phyloP scores from a whole-genome alignment of 92 coral and sea anemone species.

The Metridium senile region DNA sequence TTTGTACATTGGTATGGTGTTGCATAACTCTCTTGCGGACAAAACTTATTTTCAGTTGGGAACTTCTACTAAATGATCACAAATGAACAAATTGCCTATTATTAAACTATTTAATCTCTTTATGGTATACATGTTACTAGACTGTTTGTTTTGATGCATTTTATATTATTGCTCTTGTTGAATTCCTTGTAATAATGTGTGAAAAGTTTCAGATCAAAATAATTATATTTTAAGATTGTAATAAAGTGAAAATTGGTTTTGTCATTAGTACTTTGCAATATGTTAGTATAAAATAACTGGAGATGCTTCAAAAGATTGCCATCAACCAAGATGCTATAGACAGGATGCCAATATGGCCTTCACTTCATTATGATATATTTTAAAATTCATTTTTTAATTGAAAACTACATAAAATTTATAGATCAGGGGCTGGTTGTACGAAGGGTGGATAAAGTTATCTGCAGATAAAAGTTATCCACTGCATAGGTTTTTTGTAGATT shows the following conservation, averaged over 20 bases:
- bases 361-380: too few species aligned
- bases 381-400: too few species aligned
- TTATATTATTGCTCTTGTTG: neutral
- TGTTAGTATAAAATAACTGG: too few species aligned
- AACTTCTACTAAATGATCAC: neutral
- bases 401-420: too few species aligned
- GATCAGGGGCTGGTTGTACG: too few species aligned
- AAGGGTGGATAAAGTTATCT: too few species aligned
- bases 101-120: neutral
- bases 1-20: neutral
- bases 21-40: neutral
- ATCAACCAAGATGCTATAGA: too few species aligned
- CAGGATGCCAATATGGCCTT: too few species aligned
- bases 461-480: too few species aligned
- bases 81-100: too few species aligned
- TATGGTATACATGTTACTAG: neutral
- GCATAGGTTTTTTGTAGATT: too few species aligned
- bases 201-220: neutral
- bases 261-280: neutral
- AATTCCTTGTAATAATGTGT: neutral
- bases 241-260: neutral
- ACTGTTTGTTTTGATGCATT: neutral
- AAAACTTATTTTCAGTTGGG: neutral
- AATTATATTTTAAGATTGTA: slow-evolving; percentile 3
- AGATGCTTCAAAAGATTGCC: too few species aligned